phyloP scores from a whole-genome alignment of 1,140 invertebrate genomes.

The Epicauta chinensis region DNA sequence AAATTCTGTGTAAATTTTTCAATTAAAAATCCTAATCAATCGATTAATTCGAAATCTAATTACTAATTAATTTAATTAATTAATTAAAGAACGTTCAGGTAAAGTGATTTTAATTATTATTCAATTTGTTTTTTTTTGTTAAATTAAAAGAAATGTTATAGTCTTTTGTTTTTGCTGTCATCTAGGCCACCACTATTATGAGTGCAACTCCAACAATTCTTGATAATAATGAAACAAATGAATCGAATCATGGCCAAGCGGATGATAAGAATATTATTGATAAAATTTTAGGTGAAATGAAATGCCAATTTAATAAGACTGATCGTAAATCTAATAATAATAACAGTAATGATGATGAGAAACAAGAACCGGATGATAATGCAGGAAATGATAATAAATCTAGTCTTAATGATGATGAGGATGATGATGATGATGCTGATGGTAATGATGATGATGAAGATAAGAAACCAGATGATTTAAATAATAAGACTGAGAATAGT shows the following conservation, averaged over 20 bases:
- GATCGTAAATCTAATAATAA: background rate
- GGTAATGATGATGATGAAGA: background rate
- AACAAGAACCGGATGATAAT: background rate
- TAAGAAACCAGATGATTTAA: too few relatives aligned
- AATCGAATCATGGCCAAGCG: background rate
- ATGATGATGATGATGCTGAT: background rate
- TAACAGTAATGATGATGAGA: background rate
- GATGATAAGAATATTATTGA: constrained; percentile 6
- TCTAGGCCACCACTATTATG: too few relatives aligned
- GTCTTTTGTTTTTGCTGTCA: too few relatives aligned
- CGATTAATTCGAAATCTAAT: too few relatives aligned
- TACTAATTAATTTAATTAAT: too few relatives aligned
- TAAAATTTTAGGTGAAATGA: constrained; percentile 12
- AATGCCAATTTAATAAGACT: constrained; percentile 9
- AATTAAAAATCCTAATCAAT: too few relatives aligned
- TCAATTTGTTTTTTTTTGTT: too few relatives aligned
- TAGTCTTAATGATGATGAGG: constrained; percentile 2
- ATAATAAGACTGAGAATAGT: constrained; percentile 6
- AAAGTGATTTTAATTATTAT: too few relatives aligned
- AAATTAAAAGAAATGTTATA: too few relatives aligned
- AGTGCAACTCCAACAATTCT: too few relatives aligned
- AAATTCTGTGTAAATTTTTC: too few relatives aligned
- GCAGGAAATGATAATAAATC: background rate
- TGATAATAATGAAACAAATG: background rate
- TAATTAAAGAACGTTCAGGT: too few relatives aligned